phyloP scores from a whole-genome alignment of 2,113 vertebrate species.

The Laticauda colubrina region DNA sequence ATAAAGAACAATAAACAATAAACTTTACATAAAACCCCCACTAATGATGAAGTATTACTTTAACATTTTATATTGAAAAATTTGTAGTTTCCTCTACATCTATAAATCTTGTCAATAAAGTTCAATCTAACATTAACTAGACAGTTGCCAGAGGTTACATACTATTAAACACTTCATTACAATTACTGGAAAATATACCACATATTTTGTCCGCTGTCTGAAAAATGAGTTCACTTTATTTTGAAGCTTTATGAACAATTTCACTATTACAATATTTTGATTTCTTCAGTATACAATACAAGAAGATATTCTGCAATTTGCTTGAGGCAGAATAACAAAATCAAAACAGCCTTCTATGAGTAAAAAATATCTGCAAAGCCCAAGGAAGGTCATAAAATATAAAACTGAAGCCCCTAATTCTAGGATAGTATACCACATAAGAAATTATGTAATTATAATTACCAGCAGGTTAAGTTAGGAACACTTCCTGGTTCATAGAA shows the following conservation, averaged over 20 bases:
- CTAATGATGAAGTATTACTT: neutral
- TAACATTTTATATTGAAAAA: neutral
- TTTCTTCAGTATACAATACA: neutral
- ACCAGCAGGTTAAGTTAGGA: neutral
- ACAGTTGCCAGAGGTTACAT: neutral
- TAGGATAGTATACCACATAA: neutral
- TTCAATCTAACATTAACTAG: neutral
- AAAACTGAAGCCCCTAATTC: neutral
- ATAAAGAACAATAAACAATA: neutral
- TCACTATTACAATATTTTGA: neutral
- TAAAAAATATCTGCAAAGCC: neutral
- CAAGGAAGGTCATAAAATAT: neutral
- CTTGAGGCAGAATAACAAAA: neutral
- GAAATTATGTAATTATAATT: neutral
- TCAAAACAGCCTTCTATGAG: neutral
- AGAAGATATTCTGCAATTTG: neutral
- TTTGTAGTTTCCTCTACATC: neutral
- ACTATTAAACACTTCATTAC: neutral
- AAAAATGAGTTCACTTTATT: neutral
- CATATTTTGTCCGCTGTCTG: neutral
- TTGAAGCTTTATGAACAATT: neutral
- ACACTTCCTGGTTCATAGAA: neutral
- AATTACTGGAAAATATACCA: neutral
- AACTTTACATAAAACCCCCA: neutral
- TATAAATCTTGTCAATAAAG: neutral